Base-by-base conservation (phyloP, 2,888 invertebrate genomes). In the Papilio demoleus region DNA sequence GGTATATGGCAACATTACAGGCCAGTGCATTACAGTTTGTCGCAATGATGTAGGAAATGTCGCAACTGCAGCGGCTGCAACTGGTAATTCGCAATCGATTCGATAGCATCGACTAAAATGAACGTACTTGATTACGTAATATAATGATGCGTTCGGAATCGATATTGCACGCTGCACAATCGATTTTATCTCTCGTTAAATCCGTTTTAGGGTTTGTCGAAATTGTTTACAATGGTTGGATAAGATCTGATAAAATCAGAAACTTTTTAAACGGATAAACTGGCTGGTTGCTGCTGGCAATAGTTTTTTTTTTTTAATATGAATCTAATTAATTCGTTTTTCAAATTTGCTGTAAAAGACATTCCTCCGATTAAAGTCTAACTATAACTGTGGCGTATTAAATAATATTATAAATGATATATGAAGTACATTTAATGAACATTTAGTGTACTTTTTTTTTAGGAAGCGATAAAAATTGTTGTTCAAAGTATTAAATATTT, bases 41-140 rank as follows among this genome's bases (percentile, higher is more conserved):
- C 53, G 69, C 68, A 68, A 68, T 56, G 60, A 53, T 61, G 60
- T 50, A 69, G 71, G 71, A 73, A 70, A 70, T 74, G 70, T 73
- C 65, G 73, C 68, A 71, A 74, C 42, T 65, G 69, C 66, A 72
- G 63, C 59, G 62, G 47, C 40, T 47, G 47, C 47, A 47, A 47
- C 47, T 63, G 50, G 59, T 56, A 56, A 72, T 72, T 72, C 68
- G 73, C 72, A 73, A 73, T 71, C 72, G 70, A 71, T 71, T 68
- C 71, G 70, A 71, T 72, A 71, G 68, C 68, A 71, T 71, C 71
- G 69, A 61, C 65, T 65, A 40, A 60, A 69, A 65, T 65, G 59
- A 65, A 40, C 42, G 53, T 65, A 60, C 60, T 27, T 24, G 38
- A 42, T 69, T 69, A 53, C 14, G 42, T 69, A 65, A 69, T 50